Evolutionary conservation across 2,113 vertebrate genomes (phyloP), one percentile per base, ranked within the genome.

Genomic region (Myanophis thanlyinensis): DNA sequence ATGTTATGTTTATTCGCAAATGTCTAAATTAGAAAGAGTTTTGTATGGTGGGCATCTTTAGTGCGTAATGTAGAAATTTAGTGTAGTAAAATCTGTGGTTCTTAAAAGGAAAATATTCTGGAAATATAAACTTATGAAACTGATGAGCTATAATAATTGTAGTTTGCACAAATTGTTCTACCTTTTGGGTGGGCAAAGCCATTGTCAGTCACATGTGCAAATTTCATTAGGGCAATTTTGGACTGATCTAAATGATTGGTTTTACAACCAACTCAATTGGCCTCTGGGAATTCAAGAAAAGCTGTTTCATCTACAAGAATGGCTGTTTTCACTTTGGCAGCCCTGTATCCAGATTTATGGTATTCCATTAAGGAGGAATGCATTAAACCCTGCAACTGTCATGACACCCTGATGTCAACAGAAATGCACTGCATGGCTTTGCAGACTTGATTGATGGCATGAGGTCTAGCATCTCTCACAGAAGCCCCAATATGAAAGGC

Each of bases 341-440:
- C 90, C 93, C 91, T 93, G 95, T 96, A 92, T 93, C 89, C 93
- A 97, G 94, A 97, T 97, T 97, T 96, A 97, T 94, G 97, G 95
- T 96, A 97, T 96, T 96, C 89, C 95, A 96, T 97, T 96, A 95
- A 95, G 94, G 89, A 95, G 93, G 96, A 97, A 97, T 96, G 84
- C 94, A 95, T 96, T 96, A 96, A 85, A 96, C 95, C 96, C 94
- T 96, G 91, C 92, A 96, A 95, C 95, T 95, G 96, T 93, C 95
- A 94, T 94, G 93, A 95, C 95, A 94, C 92, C 92, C 95, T 96
- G 90, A 93, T 95, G 95, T 96, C 96, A 96, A 95, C 95, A 93
- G 92, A 97, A 96, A 89, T 94, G 92, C 93, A 97, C 93, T 96
- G 96, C 96, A 93, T 95, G 95, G 94, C 86, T 96, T 95, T 97